phyloP scores from a whole-genome alignment of 2,113 vertebrate species.

The Heterotis niloticus region DNA sequence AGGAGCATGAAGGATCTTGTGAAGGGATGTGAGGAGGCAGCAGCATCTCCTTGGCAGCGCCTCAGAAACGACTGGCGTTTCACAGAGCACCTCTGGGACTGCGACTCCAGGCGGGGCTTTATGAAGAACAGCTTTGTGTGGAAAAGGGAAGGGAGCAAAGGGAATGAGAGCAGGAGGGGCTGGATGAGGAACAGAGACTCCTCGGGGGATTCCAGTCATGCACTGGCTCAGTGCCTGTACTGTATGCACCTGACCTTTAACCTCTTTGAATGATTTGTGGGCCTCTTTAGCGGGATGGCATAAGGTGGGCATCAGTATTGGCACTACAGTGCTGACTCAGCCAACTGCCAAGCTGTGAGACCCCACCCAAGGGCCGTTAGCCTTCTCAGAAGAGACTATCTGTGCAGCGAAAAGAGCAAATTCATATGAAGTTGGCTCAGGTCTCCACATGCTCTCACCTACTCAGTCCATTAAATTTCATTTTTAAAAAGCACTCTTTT shows the following conservation, averaged over 20 bases:
- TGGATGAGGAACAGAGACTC: slow-evolving; percentile 53
- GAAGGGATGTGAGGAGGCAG: slow-evolving; percentile 70
- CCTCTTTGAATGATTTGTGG: not conserved
- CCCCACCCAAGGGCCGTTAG: not conserved
- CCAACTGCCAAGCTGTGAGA: not conserved
- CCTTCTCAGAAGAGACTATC: too few relatives aligned
- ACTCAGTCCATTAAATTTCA: too few relatives aligned
- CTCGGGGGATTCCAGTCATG: not conserved
- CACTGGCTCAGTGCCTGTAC: not conserved
- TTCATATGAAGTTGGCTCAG: too few relatives aligned
- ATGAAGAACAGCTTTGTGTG: slow-evolving; percentile 79
- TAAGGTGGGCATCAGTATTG: not conserved
- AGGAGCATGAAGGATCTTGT: slow-evolving; percentile 63
- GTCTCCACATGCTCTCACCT: too few relatives aligned
- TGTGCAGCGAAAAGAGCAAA: too few relatives aligned
- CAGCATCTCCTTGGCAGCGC: slow-evolving; percentile 70
- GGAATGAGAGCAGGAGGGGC: slow-evolving; percentile 43
- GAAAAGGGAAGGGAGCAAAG: slow-evolving; percentile 47
- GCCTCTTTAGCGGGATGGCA: not conserved
- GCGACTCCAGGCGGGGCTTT: slow-evolving; percentile 71
- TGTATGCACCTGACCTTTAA: not conserved
- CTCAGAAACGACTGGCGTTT: slow-evolving; percentile 76
- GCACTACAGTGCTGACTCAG: not conserved
- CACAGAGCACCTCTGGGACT: slow-evolving; percentile 67
- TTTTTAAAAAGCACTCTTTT: too few relatives aligned